Percentiles rank a stretch among this genome's conserved stretches.
Evolutionary conservation across 2,797 vertebrate genomes (phyloP).

Genomic region (Myotis daubentonii): DNA sequence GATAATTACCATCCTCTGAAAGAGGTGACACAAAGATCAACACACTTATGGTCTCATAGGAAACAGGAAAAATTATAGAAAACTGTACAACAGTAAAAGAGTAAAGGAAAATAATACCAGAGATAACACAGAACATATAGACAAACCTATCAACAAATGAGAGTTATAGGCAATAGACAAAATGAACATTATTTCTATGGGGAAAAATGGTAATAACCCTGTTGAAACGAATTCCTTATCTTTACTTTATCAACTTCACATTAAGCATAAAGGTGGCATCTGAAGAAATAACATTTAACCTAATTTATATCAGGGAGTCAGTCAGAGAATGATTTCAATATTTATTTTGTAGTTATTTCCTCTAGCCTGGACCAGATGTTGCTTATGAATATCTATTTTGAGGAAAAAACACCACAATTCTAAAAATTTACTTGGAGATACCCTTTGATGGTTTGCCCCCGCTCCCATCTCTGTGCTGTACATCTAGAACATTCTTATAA

Average conservation of each 20-base stretch:
- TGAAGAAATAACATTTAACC: background rate
- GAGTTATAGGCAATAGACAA: background rate
- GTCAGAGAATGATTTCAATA: background rate
- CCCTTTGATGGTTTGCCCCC: background rate
- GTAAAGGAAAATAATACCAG: background rate
- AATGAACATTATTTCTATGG: background rate
- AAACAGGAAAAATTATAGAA: background rate
- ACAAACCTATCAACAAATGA: background rate
- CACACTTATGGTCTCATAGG: background rate
- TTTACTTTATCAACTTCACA: background rate
- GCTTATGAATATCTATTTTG: background rate
- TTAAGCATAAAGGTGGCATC: background rate
- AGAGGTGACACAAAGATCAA: background rate
- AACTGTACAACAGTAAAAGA: background rate
- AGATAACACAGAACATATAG: background rate
- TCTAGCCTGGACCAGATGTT: background rate
- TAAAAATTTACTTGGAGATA: background rate
- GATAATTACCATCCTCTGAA: background rate
- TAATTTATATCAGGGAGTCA: background rate
- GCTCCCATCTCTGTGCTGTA: background rate
- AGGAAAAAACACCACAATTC: background rate
- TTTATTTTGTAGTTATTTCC: background rate
- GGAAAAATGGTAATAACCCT: background rate
- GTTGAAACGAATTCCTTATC: background rate
- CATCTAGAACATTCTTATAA: slow-evolving; percentile 34